Conservation (phyloP, 35 echinoderm and acorn worm genomes). For the Eucidaris tribuloides region DNA sequence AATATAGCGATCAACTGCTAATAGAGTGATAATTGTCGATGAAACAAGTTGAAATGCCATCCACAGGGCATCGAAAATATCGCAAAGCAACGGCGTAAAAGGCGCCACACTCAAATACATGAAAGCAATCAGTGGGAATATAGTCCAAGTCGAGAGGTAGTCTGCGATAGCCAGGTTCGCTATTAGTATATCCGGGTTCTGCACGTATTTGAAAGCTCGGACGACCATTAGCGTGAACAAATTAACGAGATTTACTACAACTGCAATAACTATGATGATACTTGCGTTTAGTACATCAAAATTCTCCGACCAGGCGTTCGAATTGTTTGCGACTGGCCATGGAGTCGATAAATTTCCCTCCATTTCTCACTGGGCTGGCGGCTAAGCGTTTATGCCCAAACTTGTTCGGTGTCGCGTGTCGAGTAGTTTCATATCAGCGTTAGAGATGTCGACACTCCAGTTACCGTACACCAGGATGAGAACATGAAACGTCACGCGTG, state of each 20-base stretch:
- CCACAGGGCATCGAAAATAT: neutral
- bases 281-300: constrained; percentile 1
- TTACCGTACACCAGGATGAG: no score
- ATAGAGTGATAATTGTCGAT: constrained; percentile 29
- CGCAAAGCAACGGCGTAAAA: neutral
- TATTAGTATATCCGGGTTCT: constrained; percentile 52
- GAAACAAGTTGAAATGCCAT: constrained; percentile 26
- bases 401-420: no score
- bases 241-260: constrained; percentile 41
- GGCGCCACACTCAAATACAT: neutral
- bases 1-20: constrained; percentile 54
- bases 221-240: constrained; percentile 37
- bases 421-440: no score
- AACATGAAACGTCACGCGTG: no score
- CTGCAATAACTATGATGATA: constrained; percentile 29
- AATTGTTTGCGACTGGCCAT: no score
- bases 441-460: no score
- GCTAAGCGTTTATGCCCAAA: no score
- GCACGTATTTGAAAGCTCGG: constrained; percentile 24
- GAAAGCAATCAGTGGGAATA: constrained; percentile 40
- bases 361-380: no score
- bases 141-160: constrained; percentile 15
- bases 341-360: no score
- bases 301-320: no score
- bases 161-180: constrained; percentile 31